These are phyloP conservation scores for Taenioides sp. DNA, from an alignment of 2,797 vertebrate genomes.

Conservation along the genomic window DNA sequence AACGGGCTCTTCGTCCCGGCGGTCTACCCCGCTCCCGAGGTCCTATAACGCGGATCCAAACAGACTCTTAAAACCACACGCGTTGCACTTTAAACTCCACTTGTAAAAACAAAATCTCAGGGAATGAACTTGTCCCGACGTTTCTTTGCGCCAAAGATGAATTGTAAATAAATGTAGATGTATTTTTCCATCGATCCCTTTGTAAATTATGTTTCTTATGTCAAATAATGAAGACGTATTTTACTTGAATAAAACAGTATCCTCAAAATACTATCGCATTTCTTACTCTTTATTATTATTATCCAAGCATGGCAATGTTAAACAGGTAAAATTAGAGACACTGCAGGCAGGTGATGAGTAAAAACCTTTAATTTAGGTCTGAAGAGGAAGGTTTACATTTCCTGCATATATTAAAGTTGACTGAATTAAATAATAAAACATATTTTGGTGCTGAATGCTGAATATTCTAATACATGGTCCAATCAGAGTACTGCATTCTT, in stretches of 20 bases:
- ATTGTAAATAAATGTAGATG: conserved; percentile 79
- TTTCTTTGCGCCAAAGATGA: conserved; percentile 72
- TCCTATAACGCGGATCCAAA: conserved; percentile 48
- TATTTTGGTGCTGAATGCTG: too few species aligned
- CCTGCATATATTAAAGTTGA: too few species aligned
- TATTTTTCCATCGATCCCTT: conserved; percentile 66
- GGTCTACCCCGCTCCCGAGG: conserved; percentile 57
- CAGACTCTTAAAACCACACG: conserved; percentile 37
- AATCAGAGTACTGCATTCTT: too few species aligned
- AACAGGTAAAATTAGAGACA: too few species aligned
- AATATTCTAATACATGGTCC: too few species aligned
- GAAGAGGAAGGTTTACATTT: too few species aligned
- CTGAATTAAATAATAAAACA: too few species aligned
- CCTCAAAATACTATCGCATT: background rate
- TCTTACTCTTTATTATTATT: background rate
- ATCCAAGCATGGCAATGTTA: too few species aligned
- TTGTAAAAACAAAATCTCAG: conserved; percentile 43
- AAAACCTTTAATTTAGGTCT: too few species aligned
- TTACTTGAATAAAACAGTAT: conserved; percentile 77
- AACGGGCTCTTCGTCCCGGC: conserved; percentile 66
- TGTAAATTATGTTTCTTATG: conserved; percentile 81
- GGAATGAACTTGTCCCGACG: conserved; percentile 46
- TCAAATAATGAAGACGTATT: conserved; percentile 70
- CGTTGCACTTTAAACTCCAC: conserved; percentile 74
- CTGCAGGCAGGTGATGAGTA: too few species aligned